These are phyloP conservation scores for Ceriagrion tenellum DNA, from an alignment of 2,888 invertebrate genomes.

Conservation along the genomic window DNA sequence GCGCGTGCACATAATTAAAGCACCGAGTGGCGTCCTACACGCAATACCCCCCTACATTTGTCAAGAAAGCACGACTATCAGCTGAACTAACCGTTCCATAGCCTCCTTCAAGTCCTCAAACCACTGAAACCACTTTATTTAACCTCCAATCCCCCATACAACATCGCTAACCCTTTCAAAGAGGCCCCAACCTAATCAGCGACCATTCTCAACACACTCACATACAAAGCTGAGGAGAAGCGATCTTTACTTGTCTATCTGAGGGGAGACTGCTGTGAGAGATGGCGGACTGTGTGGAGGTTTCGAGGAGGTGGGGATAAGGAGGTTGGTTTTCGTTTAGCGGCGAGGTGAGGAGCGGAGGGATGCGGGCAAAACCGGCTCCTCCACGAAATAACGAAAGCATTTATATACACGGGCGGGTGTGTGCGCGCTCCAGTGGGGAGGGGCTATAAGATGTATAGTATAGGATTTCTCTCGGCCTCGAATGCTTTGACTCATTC, in stretches of 20 bases:
- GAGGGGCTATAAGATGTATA: not conserved
- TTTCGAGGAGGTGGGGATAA: not conserved
- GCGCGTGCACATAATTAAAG: no score
- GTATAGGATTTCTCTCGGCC: not conserved
- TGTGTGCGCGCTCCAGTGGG: not conserved
- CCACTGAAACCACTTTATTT: not conserved
- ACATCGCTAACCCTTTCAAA: not conserved
- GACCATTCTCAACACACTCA: not conserved
- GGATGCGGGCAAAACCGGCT: not conserved
- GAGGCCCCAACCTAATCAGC: not conserved
- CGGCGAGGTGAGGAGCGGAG: not conserved
- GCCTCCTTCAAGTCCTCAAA: not conserved
- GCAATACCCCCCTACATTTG: no score
- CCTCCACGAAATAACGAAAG: not conserved
- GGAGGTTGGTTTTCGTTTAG: not conserved
- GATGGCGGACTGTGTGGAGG: not conserved
- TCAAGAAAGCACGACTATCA: not conserved
- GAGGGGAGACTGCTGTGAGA: not conserved
- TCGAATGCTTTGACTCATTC: not conserved
- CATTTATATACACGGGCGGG: no score
- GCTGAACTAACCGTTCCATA: not conserved
- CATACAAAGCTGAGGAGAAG: not conserved
- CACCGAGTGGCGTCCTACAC: not conserved
- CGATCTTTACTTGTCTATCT: not conserved
- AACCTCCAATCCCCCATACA: not conserved